phyloP scores from a whole-genome alignment of 2,113 vertebrate species.

The Pseudolaguvia tuberculata region DNA sequence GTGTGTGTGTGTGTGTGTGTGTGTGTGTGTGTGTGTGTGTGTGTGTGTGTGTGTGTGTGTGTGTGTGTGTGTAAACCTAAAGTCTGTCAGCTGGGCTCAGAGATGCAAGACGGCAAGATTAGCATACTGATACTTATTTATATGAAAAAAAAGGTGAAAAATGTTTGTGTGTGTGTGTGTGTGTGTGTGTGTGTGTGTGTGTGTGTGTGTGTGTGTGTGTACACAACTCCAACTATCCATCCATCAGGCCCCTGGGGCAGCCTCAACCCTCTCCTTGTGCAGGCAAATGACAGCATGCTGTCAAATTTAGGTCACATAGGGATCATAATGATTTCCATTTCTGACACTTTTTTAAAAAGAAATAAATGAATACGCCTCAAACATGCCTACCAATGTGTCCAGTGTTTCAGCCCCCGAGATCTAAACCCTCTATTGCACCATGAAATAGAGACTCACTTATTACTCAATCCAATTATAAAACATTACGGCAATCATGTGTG shows the following conservation, averaged over 20 bases:
- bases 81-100: constrained; percentile 14
- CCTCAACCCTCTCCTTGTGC: constrained; percentile 39
- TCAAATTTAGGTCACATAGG: constrained; percentile 45
- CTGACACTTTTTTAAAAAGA: neutral
- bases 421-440: neutral
- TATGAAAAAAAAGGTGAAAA: constrained; percentile 4
- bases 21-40: no score
- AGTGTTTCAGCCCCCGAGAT: neutral
- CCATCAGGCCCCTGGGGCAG: constrained; percentile 11
- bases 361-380: constrained; percentile 28
- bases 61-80: constrained; percentile 20
- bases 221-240: constrained; percentile 30
- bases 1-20: no score
- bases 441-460: constrained; percentile 14
- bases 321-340: constrained; percentile 44
- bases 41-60: constrained; percentile 40
- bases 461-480: constrained; percentile 11
- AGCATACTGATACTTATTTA: constrained; percentile 31
- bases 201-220: constrained; percentile 4
- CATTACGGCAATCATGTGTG: neutral
- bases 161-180: constrained; percentile 12
- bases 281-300: constrained; percentile 45
- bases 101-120: constrained; percentile 15
- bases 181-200: constrained; percentile 23
- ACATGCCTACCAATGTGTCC: neutral